These are phyloP conservation scores for Enteromius fasciolatus DNA, from an alignment of 2,797 vertebrate species.

Conservation along the genomic window DNA sequence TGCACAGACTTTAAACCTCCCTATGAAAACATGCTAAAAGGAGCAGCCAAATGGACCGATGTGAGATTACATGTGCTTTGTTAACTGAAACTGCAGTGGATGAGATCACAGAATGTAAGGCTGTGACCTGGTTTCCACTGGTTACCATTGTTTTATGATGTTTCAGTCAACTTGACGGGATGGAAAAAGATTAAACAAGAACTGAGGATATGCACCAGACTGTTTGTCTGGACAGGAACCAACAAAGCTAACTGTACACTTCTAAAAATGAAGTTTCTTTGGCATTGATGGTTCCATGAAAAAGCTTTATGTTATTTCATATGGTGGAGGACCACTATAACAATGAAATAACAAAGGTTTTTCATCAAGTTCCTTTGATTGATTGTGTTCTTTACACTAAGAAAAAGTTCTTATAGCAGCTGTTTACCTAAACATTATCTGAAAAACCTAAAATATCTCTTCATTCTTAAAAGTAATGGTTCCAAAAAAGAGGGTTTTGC, in stretches of 20 bases:
- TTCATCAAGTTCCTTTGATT: neutral
- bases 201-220: constrained; percentile 43
- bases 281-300: neutral
- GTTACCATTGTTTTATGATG: constrained; percentile 68
- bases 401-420: neutral
- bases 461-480: neutral
- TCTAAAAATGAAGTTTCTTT: neutral
- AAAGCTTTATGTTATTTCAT: neutral
- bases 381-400: neutral
- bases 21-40: constrained; percentile 70
- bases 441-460: neutral
- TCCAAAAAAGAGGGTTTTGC: neutral
- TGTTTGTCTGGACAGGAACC: constrained; percentile 32
- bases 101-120: constrained; percentile 48
- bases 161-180: constrained; percentile 74
- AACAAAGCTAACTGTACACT: constrained; percentile 4
- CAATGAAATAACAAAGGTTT: too few species aligned
- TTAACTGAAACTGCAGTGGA: constrained; percentile 50
- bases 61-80: constrained; percentile 49
- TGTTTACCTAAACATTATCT: neutral
- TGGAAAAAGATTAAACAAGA: constrained; percentile 78
- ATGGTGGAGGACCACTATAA: neutral
- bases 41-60: constrained; percentile 50
- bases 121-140: constrained; percentile 66
- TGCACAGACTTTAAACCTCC: constrained; percentile 64